A percentile compares a stretch with the other conserved stretches of the same genome.
phyloP scores from a whole-genome alignment of 35 echinoderm and acorn worm genomes.

The Amphiura filiformis region DNA sequence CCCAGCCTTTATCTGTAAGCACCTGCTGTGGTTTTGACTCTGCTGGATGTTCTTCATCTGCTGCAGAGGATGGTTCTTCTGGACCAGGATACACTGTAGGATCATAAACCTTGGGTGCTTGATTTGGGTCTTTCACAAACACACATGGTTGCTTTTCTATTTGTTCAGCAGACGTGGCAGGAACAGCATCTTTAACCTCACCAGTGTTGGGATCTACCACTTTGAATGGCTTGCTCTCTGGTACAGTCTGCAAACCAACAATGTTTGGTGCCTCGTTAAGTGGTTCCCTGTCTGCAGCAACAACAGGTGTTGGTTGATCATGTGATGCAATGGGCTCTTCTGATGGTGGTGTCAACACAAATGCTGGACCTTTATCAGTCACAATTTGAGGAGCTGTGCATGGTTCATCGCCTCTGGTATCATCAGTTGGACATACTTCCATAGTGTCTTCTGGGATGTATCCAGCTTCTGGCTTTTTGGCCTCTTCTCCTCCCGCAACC shows the following conservation, averaged over 20 bases:
- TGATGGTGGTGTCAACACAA: conserved; percentile 42
- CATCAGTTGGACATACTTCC: no score
- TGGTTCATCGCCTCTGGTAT: no score
- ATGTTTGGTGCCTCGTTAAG: background rate
- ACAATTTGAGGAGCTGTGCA: conserved; percentile 33
- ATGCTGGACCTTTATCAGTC: conserved; percentile 59
- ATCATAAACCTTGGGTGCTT: background rate
- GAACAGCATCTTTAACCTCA: background rate
- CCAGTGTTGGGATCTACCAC: conserved; percentile 8
- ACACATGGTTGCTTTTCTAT: background rate
- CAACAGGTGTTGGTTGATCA: background rate
- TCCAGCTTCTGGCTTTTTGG: no score
- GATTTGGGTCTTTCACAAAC: background rate
- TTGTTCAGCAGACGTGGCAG: background rate
- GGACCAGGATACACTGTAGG: background rate
- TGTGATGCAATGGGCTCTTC: background rate
- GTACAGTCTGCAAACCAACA: background rate
- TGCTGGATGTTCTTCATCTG: background rate
- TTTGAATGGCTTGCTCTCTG: background rate
- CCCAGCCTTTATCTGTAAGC: background rate
- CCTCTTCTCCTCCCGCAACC: no score
- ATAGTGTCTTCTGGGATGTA: no score
- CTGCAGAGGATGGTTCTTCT: background rate
- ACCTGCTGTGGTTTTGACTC: background rate
- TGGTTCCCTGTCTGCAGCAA: background rate